A percentile compares a stretch with the other conserved stretches of the same genome.
These are phyloP conservation scores for Ecliptopera silaceata DNA, from an alignment of 2,888 invertebrate genomes.

Conservation along the genomic window DNA sequence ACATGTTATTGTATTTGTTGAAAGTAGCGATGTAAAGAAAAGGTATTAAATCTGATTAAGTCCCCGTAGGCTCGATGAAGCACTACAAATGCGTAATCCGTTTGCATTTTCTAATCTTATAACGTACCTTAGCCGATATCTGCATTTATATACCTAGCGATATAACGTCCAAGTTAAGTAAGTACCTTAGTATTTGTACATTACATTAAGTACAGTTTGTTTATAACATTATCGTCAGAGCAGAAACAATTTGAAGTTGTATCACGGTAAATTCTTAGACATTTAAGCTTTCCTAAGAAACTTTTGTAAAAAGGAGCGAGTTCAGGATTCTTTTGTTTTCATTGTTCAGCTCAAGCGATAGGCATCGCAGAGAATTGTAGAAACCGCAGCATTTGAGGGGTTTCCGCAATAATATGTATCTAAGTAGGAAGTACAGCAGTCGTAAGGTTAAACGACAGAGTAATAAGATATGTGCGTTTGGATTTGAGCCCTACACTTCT, in stretches of 20 bases:
- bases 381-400: slow-evolving; percentile 77
- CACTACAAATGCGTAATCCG: slow-evolving; percentile 77
- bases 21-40: slow-evolving; percentile 38
- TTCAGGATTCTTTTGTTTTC: slow-evolving; percentile 23
- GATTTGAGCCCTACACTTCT: slow-evolving; percentile 48
- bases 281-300: neutral
- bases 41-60: slow-evolving; percentile 63
- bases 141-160: slow-evolving; percentile 22
- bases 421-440: slow-evolving; percentile 76
- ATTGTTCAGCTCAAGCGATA: slow-evolving; percentile 26
- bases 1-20: neutral
- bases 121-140: slow-evolving; percentile 71
- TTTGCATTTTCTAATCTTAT: slow-evolving; percentile 81
- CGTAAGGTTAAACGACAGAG: slow-evolving; percentile 82
- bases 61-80: slow-evolving; percentile 68
- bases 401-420: slow-evolving; percentile 75
- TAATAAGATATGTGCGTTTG: slow-evolving; percentile 79
- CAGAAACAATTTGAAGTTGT: neutral
- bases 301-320: slow-evolving; percentile 11
- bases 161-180: neutral
- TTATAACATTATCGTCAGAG: no score
- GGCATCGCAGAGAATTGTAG: slow-evolving; percentile 56
- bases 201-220: no score
- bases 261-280: neutral
- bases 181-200: no score